A percentile compares a stretch with the other conserved stretches of the same genome.
phyloP scores from a whole-genome alignment of 2,797 vertebrate genomes.

The Clarias platycephalus region DNA sequence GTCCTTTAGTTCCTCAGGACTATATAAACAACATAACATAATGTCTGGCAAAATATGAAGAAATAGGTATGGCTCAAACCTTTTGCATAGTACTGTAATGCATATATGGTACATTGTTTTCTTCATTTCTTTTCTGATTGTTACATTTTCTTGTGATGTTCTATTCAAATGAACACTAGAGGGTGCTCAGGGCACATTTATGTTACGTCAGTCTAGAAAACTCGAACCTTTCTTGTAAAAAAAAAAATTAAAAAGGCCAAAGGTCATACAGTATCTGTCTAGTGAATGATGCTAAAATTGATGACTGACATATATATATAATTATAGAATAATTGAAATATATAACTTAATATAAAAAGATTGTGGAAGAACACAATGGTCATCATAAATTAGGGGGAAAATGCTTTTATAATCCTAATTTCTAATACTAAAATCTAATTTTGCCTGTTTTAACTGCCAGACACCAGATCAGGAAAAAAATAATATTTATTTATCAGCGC shows the following conservation, averaged over 20 bases:
- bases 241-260: conserved; percentile 9
- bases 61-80: too few species aligned
- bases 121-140: neutral
- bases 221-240: neutral
- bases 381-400: neutral
- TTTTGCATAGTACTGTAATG: too few species aligned
- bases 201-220: neutral
- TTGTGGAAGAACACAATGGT: neutral
- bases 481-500: neutral
- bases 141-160: conserved; percentile 27
- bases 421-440: too few species aligned
- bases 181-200: conserved; percentile 59
- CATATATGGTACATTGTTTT: too few species aligned
- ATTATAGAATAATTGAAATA: neutral
- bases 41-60: too few species aligned
- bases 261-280: conserved; percentile 37
- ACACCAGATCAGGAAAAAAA: neutral
- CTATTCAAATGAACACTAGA: conserved; percentile 65
- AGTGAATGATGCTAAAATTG: neutral
- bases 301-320: neutral
- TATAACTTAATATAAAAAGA: neutral
- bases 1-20: too few species aligned
- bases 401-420: too few species aligned
- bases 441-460: neutral
- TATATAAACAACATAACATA: too few species aligned